Percentiles rank a stretch among this genome's conserved stretches.
These are phyloP conservation scores for Tapera naevia DNA, from an alignment of 2,797 vertebrate genomes.

Conservation along the genomic window DNA sequence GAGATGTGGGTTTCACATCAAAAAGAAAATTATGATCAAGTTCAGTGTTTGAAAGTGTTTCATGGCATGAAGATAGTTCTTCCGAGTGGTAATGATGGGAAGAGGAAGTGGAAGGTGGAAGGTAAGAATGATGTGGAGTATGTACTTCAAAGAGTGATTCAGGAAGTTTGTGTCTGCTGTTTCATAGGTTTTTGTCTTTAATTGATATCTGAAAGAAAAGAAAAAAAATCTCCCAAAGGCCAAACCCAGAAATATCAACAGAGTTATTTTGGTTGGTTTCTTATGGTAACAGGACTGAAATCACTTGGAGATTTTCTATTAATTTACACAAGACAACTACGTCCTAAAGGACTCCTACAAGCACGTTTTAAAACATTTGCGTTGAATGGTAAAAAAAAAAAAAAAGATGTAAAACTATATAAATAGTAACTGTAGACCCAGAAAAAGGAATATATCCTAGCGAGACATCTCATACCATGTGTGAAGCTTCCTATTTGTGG, in stretches of 20 bases:
- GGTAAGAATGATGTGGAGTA: neutral
- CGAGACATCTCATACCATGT: slow-evolving; percentile 9
- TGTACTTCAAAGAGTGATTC: slow-evolving; percentile 29
- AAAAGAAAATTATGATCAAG: neutral
- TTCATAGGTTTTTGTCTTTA: neutral
- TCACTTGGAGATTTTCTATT: slow-evolving; percentile 33
- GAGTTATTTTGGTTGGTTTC: slow-evolving; percentile 11
- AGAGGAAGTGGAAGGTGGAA: neutral
- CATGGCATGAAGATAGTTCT: neutral
- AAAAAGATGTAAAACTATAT: slow-evolving; percentile 14
- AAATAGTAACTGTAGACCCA: slow-evolving; percentile 52
- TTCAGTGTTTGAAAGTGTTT: neutral
- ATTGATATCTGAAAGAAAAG: neutral
- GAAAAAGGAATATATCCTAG: slow-evolving; percentile 32
- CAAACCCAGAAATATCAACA: neutral
- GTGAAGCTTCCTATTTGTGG: slow-evolving; percentile 50
- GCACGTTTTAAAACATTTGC: slow-evolving; percentile 40
- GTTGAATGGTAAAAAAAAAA: slow-evolving; percentile 27
- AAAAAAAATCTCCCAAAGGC: neutral
- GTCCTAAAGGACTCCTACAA: slow-evolving; percentile 21
- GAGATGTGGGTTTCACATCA: neutral
- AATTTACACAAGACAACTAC: slow-evolving; percentile 1
- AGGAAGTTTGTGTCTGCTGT: neutral
- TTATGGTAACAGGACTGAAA: neutral
- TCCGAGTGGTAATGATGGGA: neutral